Evolutionary conservation across 1,140 invertebrate genomes (phyloP).

Genomic region (Camponotus vicinus): DNA sequence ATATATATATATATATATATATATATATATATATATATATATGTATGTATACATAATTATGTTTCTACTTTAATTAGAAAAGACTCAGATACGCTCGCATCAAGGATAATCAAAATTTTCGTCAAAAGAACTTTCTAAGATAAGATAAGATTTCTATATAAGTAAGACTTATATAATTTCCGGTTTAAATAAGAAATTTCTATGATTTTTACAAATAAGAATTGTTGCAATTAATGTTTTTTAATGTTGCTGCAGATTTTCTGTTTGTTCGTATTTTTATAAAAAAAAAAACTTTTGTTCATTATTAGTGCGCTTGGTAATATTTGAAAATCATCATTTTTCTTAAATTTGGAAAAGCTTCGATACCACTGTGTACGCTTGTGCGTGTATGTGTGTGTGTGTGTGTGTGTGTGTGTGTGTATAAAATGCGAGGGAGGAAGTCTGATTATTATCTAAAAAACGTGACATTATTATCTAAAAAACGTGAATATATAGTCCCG

Average conservation of each 20-base stretch:
- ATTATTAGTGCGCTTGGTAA: conserved; percentile 12
- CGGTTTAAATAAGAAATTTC: background rate
- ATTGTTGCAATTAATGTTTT: background rate
- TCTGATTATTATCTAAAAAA: conserved; percentile 52
- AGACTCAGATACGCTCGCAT: background rate
- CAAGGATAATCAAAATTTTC: conserved; percentile 17
- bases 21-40: background rate
- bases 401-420: conserved; percentile 11
- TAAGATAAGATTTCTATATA: background rate
- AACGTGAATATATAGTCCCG: conserved; percentile 33
- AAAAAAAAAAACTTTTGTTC: conserved; percentile 8
- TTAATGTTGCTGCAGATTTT: conserved; percentile 2
- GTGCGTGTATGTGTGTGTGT: conserved; percentile 9
- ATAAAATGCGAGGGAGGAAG: conserved; percentile 23
- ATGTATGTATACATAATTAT: background rate
- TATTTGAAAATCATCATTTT: background rate
- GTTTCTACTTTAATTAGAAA: conserved; percentile 5
- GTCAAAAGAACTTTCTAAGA: background rate
- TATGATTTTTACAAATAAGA: background rate
- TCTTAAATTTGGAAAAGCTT: conserved; percentile 18
- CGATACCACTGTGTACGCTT: conserved; percentile 10
- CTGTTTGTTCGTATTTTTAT: background rate
- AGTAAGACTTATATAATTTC: background rate
- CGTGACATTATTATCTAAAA: conserved; percentile 41
- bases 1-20: background rate